Evolutionary conservation across 2,113 vertebrate species (phyloP), one percentile per base, ranked within the genome.

Genomic region (Vicugna pacos): DNA sequence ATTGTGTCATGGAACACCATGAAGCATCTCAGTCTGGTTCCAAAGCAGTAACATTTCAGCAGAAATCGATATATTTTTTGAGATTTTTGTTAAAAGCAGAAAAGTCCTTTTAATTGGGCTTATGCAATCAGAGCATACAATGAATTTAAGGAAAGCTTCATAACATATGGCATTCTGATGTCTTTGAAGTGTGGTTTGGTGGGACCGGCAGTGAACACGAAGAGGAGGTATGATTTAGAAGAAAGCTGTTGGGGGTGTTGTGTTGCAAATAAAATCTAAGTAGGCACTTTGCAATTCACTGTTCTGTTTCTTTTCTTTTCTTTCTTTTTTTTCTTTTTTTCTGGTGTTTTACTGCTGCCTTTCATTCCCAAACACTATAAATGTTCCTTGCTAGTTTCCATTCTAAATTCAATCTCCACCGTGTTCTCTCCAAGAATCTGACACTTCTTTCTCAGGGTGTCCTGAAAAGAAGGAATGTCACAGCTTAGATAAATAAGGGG

Each of bases 381-480:
- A 75, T 76, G 76, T 67, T 84, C 52, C 64, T 90, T 75, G 80
- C 62, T 84, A 87, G 69, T 91, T 88, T 64, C 76, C 80, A 84
- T 80, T 75, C 91, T 88, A 90, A 83, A 94, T 95, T 90, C 84
- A 72, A 60, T 90, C 83, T 50, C n/a, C 19, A 56, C 50, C 54
- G 5, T 42, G 73, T 92, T 89, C 84, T 90, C 90, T 84, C 92
- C 84, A 94, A 97, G 96, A 93, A 92, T 56, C 75, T 84, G 93
- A 96, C 88, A 97, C 54, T 65, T 58, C 28, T 19, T 26, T 94
- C 50, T 62, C 73, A 30, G 35, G 16, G 52, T 17, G 16, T 50
- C n/a, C 26, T 62, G 65, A 52, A 42, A 72, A 89, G 73, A 73
- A 86, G 70, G 60, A 60, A 50, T 75, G 69, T 62, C 75, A 72